Base-by-base conservation (phyloP, 2,888 invertebrate species). In the Incurvaria masculella region DNA sequence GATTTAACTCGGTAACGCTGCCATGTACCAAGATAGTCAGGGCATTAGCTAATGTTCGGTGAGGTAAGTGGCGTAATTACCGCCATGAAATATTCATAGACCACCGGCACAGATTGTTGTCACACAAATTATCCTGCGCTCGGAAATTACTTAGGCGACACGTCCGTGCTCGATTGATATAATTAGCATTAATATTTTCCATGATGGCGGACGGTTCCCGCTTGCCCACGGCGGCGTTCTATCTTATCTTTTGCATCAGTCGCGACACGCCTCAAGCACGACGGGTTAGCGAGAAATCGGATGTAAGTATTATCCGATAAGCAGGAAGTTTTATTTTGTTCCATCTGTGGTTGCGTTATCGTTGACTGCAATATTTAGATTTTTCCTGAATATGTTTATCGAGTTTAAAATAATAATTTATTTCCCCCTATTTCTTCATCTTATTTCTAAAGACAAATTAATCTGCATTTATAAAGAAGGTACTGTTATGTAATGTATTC, bases 131-230 rank as follows among this genome's bases (percentile, higher is more conserved):
- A 70, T 66, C 63, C 63, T 54, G 59, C 62, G 33, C 33, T 14
- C 14, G 66, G 65, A 66, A 69, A 69, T 72, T 71, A 72, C 66
- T 72, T 68, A 68, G 51, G 59, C 59, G 57, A 55, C 56, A 14
- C 33, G 33, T 14, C 33, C 11, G 14, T 14, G 14, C 33, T 6
- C 33, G 33, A 33, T 33, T 33, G 33, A 33, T 33, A 59, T 62
- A 65, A 70, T 69, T 69, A 69, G 61, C 60, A 63, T 61, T 69
- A 70, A 72, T 70, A 69, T 69, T 14, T n/a, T 72, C 69, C 64
- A 69, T 81, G 81, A 81, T 80, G 69, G 74, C 65, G 61, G 64
- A 62, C 56, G 51, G 64, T 63, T 66, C 69, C 68, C 67, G 68
- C 66, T 63, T 14, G 14, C 33, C 23, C 5, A 23, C 5, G 10